Evolutionary conservation across 2,888 invertebrate species (phyloP).

Genomic region (Rugalucina vietnamica): DNA sequence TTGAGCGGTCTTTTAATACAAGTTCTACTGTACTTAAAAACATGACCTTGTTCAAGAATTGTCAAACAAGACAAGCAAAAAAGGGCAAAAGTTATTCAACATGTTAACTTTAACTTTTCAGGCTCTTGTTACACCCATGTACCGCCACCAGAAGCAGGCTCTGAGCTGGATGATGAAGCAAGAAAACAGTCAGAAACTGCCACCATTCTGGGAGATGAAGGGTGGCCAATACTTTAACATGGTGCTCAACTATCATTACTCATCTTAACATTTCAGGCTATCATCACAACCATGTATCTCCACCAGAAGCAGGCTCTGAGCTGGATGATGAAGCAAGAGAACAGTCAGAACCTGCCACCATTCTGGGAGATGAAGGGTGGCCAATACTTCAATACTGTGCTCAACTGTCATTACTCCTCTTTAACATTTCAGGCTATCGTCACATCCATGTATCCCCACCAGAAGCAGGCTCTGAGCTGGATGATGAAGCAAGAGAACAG

Average conservation of each 20-base stretch:
- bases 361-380: conserved; percentile 70
- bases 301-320: conserved; percentile 75
- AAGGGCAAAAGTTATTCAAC: too few species aligned
- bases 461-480: conserved; percentile 75
- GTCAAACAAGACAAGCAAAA: too few species aligned
- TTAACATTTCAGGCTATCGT: conserved; percentile 68
- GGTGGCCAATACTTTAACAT: conserved; percentile 63
- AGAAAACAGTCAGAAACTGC: conserved; percentile 68
- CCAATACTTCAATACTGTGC: conserved; percentile 67
- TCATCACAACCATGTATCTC: conserved; percentile 66
- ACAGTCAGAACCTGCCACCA: conserved; percentile 68
- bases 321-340: conserved; percentile 75
- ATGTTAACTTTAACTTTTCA: too few species aligned
- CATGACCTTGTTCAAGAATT: too few species aligned
- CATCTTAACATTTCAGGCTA: conserved; percentile 70
- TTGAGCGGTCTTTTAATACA: too few species aligned
- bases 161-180: conserved; percentile 73
- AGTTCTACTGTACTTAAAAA: too few species aligned
- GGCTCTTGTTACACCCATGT: conserved; percentile 68
- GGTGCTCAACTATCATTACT: conserved; percentile 64
- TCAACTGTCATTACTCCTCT: conserved; percentile 61
- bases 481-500: conserved; percentile 73
- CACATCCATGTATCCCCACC: conserved; percentile 71
- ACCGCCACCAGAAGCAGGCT: conserved; percentile 76
- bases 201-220: conserved; percentile 73